Percentiles rank a stretch among this genome's conserved stretches.
Evolutionary conservation across 2,113 vertebrate genomes (phyloP).

Genomic region (Chauna torquata): DNA sequence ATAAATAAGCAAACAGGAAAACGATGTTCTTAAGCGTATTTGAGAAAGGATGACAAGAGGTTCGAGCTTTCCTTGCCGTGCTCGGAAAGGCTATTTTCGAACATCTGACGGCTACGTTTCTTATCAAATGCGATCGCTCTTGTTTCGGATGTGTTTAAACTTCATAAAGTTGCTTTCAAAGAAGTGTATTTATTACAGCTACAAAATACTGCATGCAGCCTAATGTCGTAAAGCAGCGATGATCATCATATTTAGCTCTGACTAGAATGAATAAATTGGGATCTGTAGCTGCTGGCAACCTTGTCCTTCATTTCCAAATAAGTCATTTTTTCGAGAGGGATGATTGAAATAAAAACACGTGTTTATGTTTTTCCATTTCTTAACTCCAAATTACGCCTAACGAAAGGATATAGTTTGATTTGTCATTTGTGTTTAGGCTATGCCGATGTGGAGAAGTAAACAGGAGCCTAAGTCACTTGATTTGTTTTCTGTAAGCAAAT

Average conservation of each 20-base stretch:
- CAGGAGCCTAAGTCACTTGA: slow-evolving; percentile 67
- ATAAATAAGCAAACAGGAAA: neutral
- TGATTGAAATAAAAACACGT: slow-evolving; percentile 53
- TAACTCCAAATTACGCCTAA: slow-evolving; percentile 47
- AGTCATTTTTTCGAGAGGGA: neutral
- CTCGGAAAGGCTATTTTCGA: neutral
- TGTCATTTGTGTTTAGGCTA: slow-evolving; percentile 53
- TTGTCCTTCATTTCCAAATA: slow-evolving; percentile 22
- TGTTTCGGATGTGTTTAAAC: neutral
- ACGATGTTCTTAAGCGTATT: neutral
- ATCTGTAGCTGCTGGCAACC: slow-evolving; percentile 1
- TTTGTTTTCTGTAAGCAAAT: slow-evolving; percentile 79
- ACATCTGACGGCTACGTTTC: neutral
- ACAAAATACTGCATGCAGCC: neutral
- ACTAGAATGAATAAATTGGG: neutral
- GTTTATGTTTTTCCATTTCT: slow-evolving; percentile 32
- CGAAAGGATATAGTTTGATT: slow-evolving; percentile 55
- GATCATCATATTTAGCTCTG: slow-evolving; percentile 1
- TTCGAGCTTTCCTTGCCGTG: neutral
- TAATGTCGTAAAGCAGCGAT: neutral
- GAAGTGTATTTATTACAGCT: neutral
- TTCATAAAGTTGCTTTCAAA: slow-evolving; percentile 44
- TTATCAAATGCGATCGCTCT: neutral
- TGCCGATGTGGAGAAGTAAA: slow-evolving; percentile 70
- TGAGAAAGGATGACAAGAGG: neutral